Conservation (phyloP, 2,113 vertebrate genomes). For the Nothoprocta perdicaria region DNA sequence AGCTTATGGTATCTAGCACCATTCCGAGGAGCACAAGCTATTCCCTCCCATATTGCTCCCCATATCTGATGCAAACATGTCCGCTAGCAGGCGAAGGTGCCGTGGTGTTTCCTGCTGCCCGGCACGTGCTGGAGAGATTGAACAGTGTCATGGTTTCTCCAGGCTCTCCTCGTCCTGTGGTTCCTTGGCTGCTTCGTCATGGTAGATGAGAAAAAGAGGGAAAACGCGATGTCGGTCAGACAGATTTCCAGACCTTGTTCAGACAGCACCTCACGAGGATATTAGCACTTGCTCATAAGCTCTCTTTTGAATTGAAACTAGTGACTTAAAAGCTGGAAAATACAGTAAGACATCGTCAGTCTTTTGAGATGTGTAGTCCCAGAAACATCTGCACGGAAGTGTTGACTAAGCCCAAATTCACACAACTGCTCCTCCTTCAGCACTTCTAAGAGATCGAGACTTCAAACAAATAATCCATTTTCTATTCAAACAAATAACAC, state of each 20-base stretch:
- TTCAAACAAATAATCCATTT: background rate
- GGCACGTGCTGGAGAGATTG: background rate
- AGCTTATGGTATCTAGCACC: background rate
- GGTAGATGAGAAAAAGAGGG: background rate
- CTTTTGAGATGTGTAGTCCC: background rate
- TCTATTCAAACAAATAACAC: background rate
- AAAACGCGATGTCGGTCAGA: background rate
- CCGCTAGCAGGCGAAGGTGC: background rate
- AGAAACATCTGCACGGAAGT: background rate
- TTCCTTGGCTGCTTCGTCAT: background rate
- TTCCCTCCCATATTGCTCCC: background rate
- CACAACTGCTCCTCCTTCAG: background rate
- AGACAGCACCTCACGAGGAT: background rate
- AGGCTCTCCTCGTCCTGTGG: fast-evolving
- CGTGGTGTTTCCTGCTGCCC: background rate
- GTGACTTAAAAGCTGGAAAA: slow-evolving; percentile 17
- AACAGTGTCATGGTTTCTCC: background rate
- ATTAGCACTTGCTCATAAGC: background rate
- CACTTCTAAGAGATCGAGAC: background rate
- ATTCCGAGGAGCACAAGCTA: slow-evolving; percentile 3
- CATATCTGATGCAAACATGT: background rate
- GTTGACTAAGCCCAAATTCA: slow-evolving; percentile 2
- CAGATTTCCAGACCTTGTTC: background rate
- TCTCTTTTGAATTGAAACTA: slow-evolving; percentile 19
- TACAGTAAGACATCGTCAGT: background rate